Base-by-base conservation (phyloP, 2,888 invertebrate species). In the Belgica antarctica region DNA sequence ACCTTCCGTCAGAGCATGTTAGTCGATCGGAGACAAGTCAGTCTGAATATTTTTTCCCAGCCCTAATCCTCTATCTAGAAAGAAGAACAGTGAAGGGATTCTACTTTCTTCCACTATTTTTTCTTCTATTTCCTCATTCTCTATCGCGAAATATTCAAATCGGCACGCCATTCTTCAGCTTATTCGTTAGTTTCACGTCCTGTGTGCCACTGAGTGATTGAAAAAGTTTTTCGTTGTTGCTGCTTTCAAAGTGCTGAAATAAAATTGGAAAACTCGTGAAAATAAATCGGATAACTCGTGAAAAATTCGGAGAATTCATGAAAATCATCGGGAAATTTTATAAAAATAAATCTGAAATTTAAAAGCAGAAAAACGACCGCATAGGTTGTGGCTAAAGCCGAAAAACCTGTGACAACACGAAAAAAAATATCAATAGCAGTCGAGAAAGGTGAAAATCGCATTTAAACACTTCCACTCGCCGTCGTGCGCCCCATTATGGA, bases 1-100 rank as follows among this genome's bases (percentile, higher is more conserved):
- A 52, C 52, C 17, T 52, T 19, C 22, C 52, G 12, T 19, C 22
- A 41, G 17, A 52, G 52, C 7, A 52, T 52, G 52, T 22, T 22
- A 22, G 22, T 12, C 5, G 52, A 22, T 52, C 22, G 52, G 52
- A 17, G 52, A 12, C 52, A 22, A 12, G 52, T 52, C 22, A 52
- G 52, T 52, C 22, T 52, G n/a, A 52, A 52, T 22, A 52, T 52
- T 52, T 52, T 22, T 52, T 22, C 52, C 22, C 52, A 52, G n/a
- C 52, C 52, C 52, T 52, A 52, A 52, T 52, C 46, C 12, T 15
- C 52, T 52, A 52, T 52, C 52, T 52, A 52, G 52, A 52, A 8
- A 41, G 15, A 41, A n/a, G 3, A 41, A 52, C 52, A 52, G 52
- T 31, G 12, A 52, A 52, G 22, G 52, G 12, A 52, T 52, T 52